Percentiles rank a stretch among this genome's conserved stretches.
phyloP scores from a whole-genome alignment of 2,797 vertebrate genomes.

The Threskiornis aethiopicus region DNA sequence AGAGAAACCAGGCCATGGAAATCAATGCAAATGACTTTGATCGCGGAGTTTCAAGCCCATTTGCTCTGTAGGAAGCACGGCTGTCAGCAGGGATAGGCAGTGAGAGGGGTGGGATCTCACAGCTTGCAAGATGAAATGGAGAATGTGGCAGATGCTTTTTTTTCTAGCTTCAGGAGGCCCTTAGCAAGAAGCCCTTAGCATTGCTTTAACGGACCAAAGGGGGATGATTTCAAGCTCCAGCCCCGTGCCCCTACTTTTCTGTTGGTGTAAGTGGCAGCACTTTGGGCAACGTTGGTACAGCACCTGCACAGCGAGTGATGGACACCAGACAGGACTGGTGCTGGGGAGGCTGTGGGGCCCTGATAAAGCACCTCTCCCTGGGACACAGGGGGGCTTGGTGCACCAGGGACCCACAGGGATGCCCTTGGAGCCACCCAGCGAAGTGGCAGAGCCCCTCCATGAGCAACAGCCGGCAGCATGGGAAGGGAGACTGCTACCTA shows the following conservation, averaged over 20 bases:
- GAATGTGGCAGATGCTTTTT: constrained; percentile 5
- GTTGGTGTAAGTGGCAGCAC: too few relatives aligned
- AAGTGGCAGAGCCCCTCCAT: neutral
- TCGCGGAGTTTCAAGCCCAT: constrained; percentile 4
- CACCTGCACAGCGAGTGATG: rapidly evolving
- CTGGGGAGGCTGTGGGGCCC: neutral
- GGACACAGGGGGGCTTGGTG: neutral
- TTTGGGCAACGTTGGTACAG: rapidly evolving
- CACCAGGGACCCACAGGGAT: neutral
- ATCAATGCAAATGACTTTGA: constrained; percentile 44
- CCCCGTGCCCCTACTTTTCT: neutral
- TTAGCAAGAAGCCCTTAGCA: neutral
- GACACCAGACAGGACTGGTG: neutral
- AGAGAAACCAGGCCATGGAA: constrained; percentile 52
- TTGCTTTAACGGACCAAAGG: neutral
- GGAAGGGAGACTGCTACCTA: neutral
- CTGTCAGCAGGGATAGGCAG: constrained; percentile 40
- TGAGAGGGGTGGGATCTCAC: constrained; percentile 42
- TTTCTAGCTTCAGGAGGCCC: neutral
- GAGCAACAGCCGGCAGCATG: neutral
- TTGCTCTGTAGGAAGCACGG: constrained; percentile 51
- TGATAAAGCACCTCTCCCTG: rapidly evolving
- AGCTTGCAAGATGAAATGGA: neutral
- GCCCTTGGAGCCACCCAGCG: rapidly evolving
- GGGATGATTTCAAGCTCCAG: neutral